phyloP scores from a whole-genome alignment of 2,113 vertebrate genomes.

The Ictidomys tridecemlineatus region DNA sequence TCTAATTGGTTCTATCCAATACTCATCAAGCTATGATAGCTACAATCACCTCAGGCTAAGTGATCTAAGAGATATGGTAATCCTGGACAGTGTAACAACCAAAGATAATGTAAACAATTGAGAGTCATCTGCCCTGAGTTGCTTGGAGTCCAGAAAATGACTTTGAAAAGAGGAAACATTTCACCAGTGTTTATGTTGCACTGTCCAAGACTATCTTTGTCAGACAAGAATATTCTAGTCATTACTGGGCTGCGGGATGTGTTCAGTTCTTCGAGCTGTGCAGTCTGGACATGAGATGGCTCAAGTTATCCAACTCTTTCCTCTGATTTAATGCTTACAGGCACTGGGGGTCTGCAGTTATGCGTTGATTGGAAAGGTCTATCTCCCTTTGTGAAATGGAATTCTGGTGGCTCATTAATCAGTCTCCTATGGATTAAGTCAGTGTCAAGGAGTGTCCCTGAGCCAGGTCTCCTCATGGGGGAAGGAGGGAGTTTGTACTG shows the following conservation, averaged over 20 bases:
- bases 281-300: background rate
- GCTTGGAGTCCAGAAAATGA: constrained; percentile 38
- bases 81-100: background rate
- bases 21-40: background rate
- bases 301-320: background rate
- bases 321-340: background rate
- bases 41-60: background rate
- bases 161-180: constrained; percentile 25
- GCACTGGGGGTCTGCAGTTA: background rate
- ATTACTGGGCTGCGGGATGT: background rate
- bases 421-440: background rate
- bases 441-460: background rate
- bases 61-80: constrained; percentile 27
- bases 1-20: background rate
- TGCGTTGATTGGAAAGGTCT: background rate
- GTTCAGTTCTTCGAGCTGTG: background rate
- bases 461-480: background rate
- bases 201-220: background rate
- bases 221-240: background rate
- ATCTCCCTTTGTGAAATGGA: background rate
- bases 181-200: background rate
- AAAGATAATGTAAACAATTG: background rate
- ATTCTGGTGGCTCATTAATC: background rate
- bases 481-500: background rate
- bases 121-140: background rate